A percentile compares a stretch with the other conserved stretches of the same genome.
These are phyloP conservation scores for Caenorhabditis sulstoni DNA, from an alignment of 2,888 invertebrate species.

Conservation along the genomic window DNA sequence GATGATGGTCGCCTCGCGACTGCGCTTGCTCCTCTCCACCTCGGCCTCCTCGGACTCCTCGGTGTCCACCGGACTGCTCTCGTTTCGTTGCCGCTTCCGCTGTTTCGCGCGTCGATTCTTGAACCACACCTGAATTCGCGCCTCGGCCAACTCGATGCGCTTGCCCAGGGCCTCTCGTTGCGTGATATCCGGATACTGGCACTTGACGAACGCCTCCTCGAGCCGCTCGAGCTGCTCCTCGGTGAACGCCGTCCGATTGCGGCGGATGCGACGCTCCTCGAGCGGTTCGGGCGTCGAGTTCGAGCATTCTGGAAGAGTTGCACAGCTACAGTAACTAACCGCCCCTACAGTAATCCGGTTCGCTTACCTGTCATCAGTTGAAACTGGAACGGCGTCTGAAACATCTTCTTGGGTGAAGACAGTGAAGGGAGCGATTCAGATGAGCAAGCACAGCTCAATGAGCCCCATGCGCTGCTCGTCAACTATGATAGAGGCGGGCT, in stretches of 20 bases:
- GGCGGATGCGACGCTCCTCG: slow-evolving; percentile 62
- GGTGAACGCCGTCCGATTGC: slow-evolving; percentile 69
- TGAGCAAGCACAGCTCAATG: too few relatives aligned
- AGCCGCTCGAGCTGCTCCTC: slow-evolving; percentile 67
- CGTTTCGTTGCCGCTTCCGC: slow-evolving; percentile 67
- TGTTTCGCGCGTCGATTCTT: slow-evolving; percentile 71
- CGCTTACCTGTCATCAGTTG: slow-evolving; percentile 23
- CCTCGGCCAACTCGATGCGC: slow-evolving; percentile 63
- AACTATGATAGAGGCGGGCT: neutral
- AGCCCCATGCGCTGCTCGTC: neutral
- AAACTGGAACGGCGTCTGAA: slow-evolving; percentile 40
- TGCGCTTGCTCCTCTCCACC: slow-evolving; percentile 11
- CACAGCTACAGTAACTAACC: too few relatives aligned
- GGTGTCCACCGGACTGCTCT: slow-evolving; percentile 31
- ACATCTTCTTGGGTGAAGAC: slow-evolving; percentile 12
- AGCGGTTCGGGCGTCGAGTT: slow-evolving; percentile 3
- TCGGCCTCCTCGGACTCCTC: slow-evolving; percentile 19
- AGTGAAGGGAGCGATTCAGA: too few relatives aligned
- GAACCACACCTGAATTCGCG: slow-evolving; percentile 73
- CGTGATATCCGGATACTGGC: slow-evolving; percentile 68
- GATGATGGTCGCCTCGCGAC: slow-evolving; percentile 39
- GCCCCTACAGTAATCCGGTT: too few relatives aligned
- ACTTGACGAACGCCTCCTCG: slow-evolving; percentile 52
- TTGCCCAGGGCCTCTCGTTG: slow-evolving; percentile 65
- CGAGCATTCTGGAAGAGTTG: slow-evolving; percentile 13